Conservation (phyloP, 2,888 invertebrate genomes). For the Rhopalosiphum nymphaeae region DNA sequence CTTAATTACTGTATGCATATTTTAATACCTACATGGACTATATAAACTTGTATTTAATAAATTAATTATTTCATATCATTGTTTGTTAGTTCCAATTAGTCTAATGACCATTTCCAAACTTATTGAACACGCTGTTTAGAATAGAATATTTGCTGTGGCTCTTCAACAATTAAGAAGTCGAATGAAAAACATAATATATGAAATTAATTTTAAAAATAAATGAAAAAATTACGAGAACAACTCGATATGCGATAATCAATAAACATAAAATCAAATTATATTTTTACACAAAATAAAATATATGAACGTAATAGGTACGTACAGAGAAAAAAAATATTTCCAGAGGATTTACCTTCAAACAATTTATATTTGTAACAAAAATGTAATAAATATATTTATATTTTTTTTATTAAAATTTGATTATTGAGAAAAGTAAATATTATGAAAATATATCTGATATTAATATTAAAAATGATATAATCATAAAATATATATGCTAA, state of each 20-base stretch:
- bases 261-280: neutral
- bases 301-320: neutral
- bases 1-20: too few species aligned
- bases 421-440: conserved; percentile 5
- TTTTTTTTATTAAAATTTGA: neutral
- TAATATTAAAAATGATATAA: neutral
- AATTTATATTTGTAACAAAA: neutral
- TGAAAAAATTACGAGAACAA: neutral
- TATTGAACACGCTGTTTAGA: neutral
- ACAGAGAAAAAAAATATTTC: neutral
- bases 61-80: too few species aligned
- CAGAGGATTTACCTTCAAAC: neutral
- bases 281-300: neutral
- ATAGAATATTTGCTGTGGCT: neutral
- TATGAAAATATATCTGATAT: neutral
- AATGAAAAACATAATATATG: neutral
- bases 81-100: too few species aligned
- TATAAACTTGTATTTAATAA: too few species aligned
- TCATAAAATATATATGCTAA: neutral
- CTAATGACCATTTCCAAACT: too few species aligned
- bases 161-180: neutral
- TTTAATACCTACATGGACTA: too few species aligned
- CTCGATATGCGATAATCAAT: neutral
- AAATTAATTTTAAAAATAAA: neutral
- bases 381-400: neutral